Conservation (phyloP, 2,888 invertebrate species). For the Agriopis aurantiaria region DNA sequence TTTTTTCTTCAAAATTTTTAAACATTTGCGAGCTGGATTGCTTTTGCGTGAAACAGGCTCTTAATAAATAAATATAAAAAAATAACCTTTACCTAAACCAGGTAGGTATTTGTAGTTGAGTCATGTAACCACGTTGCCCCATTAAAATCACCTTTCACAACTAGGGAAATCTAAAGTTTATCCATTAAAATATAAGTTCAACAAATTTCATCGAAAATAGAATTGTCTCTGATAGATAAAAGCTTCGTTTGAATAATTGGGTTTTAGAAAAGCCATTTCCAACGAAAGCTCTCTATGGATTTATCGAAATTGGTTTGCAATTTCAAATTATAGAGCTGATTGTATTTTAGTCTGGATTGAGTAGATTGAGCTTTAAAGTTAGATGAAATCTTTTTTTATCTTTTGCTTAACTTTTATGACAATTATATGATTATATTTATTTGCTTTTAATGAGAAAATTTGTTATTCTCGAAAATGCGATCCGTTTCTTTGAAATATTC, state of each 20-base stretch:
- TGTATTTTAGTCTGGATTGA: neutral
- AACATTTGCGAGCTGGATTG: too few species aligned
- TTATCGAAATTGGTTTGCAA: neutral
- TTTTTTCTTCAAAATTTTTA: too few species aligned
- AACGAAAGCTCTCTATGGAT: conserved; percentile 9
- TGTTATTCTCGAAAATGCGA: neutral
- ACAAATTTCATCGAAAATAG: conserved; percentile 2
- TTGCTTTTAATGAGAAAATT: neutral
- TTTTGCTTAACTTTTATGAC: neutral
- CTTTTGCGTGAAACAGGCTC: too few species aligned
- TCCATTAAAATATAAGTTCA: neutral
- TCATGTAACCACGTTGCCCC: neutral
- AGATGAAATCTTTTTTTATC: neutral
- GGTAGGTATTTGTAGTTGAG: neutral
- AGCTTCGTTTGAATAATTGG: conserved; percentile 10
- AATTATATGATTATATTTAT: neutral
- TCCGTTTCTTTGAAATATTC: neutral
- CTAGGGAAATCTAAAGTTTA: neutral
- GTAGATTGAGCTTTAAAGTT: neutral
- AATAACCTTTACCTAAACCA: too few species aligned
- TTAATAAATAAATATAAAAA: too few species aligned
- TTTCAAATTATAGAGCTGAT: conserved; percentile 44
- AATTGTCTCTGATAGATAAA: conserved; percentile 37
- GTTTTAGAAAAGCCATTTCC: conserved; percentile 14
- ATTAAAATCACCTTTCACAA: conserved; percentile 1